These are phyloP conservation scores for Corythoichthys haematopterus DNA, from an alignment of 2,113 vertebrate species.

Conservation along the genomic window DNA sequence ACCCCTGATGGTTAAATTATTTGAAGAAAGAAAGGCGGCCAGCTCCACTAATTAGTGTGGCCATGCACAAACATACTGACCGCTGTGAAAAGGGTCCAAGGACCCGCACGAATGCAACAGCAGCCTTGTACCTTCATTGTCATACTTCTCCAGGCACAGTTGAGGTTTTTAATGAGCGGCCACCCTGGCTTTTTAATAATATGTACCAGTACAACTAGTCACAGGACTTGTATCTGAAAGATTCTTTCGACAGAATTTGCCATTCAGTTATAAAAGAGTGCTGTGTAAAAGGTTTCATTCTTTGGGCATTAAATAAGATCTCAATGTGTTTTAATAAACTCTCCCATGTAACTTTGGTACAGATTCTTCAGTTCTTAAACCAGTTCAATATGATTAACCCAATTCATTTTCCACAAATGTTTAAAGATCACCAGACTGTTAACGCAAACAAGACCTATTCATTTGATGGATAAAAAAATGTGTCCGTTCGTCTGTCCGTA, in stretches of 20 bases:
- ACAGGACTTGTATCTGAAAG: conserved; percentile 44
- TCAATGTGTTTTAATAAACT: not conserved
- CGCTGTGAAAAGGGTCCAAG: conserved; percentile 38
- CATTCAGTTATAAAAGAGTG: conserved; percentile 42
- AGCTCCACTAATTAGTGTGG: conserved; percentile 62
- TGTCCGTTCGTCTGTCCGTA: no score
- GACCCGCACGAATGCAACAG: conserved; percentile 32
- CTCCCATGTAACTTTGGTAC: no score
- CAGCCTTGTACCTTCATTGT: conserved; percentile 34
- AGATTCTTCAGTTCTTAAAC: no score
- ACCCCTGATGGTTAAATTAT: conserved; percentile 70
- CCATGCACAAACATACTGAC: conserved; percentile 33
- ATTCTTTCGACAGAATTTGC: conserved; percentile 18
- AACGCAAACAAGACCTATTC: no score
- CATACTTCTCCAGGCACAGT: conserved; percentile 61
- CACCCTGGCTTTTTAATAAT: conserved; percentile 48
- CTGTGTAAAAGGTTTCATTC: conserved; percentile 17
- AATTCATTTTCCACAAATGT: no score
- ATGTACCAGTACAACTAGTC: conserved; percentile 41
- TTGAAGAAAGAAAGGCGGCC: conserved; percentile 60
- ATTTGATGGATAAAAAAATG: no score
- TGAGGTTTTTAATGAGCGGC: conserved; percentile 62
- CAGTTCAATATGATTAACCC: no score
- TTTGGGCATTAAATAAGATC: conserved; percentile 8
- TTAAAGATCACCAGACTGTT: no score